Evolutionary conservation across 2,797 vertebrate genomes (phyloP), one percentile per base, ranked within the genome.

Genomic region (Triplophysa yarkandensis): DNA sequence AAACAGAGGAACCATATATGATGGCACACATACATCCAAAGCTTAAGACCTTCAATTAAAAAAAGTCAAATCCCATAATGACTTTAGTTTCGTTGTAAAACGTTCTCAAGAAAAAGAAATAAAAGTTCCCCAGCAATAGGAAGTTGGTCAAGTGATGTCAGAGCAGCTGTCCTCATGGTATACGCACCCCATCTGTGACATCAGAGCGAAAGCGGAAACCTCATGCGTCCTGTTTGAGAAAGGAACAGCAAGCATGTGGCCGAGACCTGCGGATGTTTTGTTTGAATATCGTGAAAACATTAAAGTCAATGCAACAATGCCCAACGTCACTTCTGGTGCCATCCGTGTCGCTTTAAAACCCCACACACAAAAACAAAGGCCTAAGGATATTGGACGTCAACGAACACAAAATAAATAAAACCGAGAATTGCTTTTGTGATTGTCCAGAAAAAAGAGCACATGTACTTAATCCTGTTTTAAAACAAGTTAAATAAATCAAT

Each of bases 171-270:
- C 43, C 50, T 72, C 34, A 43, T 2, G 41, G 48, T 27, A 50
- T 32, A 27, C 61, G 61, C 57, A 68, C 34, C 77, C 43, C 55
- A 34, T 57, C 72, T 34, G 66, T 77, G 77, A 81, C 74, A 75
- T 80, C 79, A 79, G 43, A 57, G 61, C 71, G 79, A 80, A 80
- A 84, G 76, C 69, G 78, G 75, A 84, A 85, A 82, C 83, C 84
- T 43, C 73, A 76, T 36, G 81, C 74, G 69, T 83, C 82, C 80
- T 83, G 84, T 85, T 81, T 78, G 39, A 30, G 52, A 32, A n/a
- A 36, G 27, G 72, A 77, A 72, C 34, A 70, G 21, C 8, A 44
- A 4, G 14, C 6, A 2, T 14, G 28, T 30, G 11, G 4, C 13
- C 36, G 4, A 64, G 4, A 64, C n/a, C 25, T 36, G 16, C 6